These are phyloP conservation scores for Aplochiton taeniatus DNA, from an alignment of 2,797 vertebrate genomes.

Conservation along the genomic window DNA sequence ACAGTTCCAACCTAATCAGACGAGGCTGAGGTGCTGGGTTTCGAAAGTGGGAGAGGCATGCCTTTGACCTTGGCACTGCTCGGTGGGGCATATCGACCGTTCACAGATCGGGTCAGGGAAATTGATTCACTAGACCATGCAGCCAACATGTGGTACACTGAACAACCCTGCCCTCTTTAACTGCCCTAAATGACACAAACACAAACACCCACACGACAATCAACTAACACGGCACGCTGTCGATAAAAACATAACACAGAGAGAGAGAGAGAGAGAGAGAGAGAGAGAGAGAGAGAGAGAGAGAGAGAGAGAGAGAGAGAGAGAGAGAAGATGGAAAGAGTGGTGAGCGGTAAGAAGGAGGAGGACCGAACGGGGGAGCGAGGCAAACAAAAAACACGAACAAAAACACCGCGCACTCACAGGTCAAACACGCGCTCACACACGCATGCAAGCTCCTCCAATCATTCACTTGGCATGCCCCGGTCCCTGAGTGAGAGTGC, in stretches of 20 bases:
- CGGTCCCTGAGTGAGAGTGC: not conserved
- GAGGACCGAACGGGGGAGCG: not conserved
- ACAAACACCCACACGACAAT: not conserved
- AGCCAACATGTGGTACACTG: not conserved
- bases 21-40: not conserved
- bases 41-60: not conserved
- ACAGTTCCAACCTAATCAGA: not conserved
- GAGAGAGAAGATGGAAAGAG: not conserved
- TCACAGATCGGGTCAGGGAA: conserved; percentile 5
- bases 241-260: not conserved
- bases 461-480: not conserved
- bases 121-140: conserved; percentile 35
- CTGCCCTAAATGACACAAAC: conserved; percentile 1
- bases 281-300: not conserved
- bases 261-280: not conserved
- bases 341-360: not conserved
- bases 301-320: not conserved
- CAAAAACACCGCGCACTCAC: too few relatives aligned
- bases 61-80: conserved; percentile 39
- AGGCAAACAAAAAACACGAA: not conserved
- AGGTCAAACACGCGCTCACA: not conserved
- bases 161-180: not conserved
- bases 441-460: not conserved
- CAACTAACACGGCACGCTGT: not conserved
- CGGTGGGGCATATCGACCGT: conserved; percentile 36